Base-by-base conservation (phyloP, 2,888 invertebrate genomes). In the Dorcus parallelipipedus region DNA sequence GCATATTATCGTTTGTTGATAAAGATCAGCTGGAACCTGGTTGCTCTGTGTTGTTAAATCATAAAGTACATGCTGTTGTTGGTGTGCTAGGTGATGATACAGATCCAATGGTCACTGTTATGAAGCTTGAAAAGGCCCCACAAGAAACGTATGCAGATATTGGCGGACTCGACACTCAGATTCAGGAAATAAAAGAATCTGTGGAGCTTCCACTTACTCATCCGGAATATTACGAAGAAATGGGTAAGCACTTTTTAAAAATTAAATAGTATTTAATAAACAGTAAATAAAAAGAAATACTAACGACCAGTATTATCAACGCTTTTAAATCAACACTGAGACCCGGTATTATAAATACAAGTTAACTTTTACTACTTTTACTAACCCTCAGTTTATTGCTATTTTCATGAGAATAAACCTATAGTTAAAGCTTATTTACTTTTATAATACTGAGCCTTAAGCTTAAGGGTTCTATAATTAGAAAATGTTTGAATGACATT, bases 31-130 rank as follows among this genome's bases (percentile, higher is more conserved):
- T 99, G 55, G 98, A 99, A 78, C 99, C 99, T 23, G 98, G 99
- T 4, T 99, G 98, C 78, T 97, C 98, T 1, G 99, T 99, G 2
- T 82, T 99, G 6, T 82, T 99, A 6, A 99, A 99, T 79, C 99
- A 99, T 78, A 99, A 99, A 85, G 97, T 97, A 1, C 97, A 99
- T 82, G 97, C 97, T 49, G 97, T 99, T n/a, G 97, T 99, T 38
- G 98, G 99, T 43, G 71, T 71, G 4, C 80, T 98, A n/a, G 91
- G 95, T 23, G 99, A 99, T 80, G 98, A 99, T 75, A 98, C 97
- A 9, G 99, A 99, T 80, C 99, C 99, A 3, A 99, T 99, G 98
- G 99, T 99, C 2, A 98, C 97, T 9, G 99, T 99, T 1, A 99
- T 99, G 99, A 99, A 99, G 78, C 80, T 99, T 48, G 99, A 99